phyloP scores from a whole-genome alignment of 2,797 vertebrate genomes.

The Australoheros facetus region DNA sequence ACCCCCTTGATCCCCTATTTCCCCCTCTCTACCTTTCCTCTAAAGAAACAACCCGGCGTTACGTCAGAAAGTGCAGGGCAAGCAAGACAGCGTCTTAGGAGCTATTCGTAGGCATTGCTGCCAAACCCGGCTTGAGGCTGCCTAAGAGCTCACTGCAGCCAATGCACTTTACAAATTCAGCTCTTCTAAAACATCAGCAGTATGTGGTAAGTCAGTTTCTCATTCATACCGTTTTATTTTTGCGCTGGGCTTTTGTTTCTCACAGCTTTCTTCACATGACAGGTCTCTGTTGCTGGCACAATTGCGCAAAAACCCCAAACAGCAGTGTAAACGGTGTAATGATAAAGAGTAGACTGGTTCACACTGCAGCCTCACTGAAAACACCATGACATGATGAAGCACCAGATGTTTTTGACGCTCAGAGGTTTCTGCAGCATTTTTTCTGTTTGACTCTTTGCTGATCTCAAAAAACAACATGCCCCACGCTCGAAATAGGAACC shows the following conservation, averaged over 20 bases:
- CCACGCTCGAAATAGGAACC: slow-evolving; percentile 85
- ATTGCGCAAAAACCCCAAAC: slow-evolving; percentile 66
- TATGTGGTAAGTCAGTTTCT: slow-evolving; percentile 78
- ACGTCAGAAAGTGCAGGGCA: slow-evolving; percentile 85
- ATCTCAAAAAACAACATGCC: slow-evolving; percentile 81
- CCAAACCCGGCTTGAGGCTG: slow-evolving; percentile 78
- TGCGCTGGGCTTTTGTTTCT: slow-evolving; percentile 51
- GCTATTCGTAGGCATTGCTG: slow-evolving; percentile 80
- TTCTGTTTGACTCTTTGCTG: slow-evolving; percentile 69
- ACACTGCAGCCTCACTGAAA: slow-evolving; percentile 52
- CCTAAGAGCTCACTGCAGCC: slow-evolving; percentile 73
- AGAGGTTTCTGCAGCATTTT: slow-evolving; percentile 68
- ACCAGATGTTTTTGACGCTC: slow-evolving; percentile 61
- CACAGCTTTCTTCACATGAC: slow-evolving; percentile 75
- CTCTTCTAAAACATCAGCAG: slow-evolving; percentile 68
- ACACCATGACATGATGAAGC: slow-evolving; percentile 76
- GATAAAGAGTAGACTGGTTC: slow-evolving; percentile 56
- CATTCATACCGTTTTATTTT: slow-evolving; percentile 58
- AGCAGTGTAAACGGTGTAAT: slow-evolving; percentile 55
- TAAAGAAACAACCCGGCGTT: slow-evolving; percentile 78
- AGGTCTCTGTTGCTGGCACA: slow-evolving; percentile 74
- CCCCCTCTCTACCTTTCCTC: slow-evolving; percentile 74
- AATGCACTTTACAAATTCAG: slow-evolving; percentile 71
- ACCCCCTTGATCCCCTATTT: slow-evolving; percentile 52
- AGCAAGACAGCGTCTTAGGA: slow-evolving; percentile 80